Conservation (phyloP, 2,888 invertebrate genomes). For the Callinectes sapidus region DNA sequence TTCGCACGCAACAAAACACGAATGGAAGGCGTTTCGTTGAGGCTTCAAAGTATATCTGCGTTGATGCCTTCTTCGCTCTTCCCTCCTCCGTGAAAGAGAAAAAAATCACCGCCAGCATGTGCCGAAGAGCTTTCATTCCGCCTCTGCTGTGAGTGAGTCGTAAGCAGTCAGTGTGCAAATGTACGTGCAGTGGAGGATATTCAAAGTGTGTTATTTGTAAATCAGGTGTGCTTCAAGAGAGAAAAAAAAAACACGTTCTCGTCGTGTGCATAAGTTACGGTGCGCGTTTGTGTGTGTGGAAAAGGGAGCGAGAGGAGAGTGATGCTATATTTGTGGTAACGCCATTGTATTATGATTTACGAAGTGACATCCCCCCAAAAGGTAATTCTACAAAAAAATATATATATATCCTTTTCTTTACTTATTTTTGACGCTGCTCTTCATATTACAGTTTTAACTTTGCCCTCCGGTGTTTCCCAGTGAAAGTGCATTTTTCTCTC, state of each 20-base stretch:
- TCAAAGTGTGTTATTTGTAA: not conserved
- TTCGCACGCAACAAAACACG: not conserved
- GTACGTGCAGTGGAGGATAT: not conserved
- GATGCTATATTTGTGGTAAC: not conserved
- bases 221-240: not conserved
- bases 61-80: not conserved
- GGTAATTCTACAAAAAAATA: not conserved
- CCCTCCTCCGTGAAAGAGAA: slow-evolving; percentile 4
- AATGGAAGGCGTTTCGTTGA: not conserved
- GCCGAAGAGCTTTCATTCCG: not conserved
- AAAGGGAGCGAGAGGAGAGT: not conserved
- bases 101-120: not conserved
- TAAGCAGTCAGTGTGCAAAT: not conserved
- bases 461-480: not conserved
- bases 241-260: not conserved
- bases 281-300: not conserved
- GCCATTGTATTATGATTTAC: not conserved
- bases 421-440: not conserved
- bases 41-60: not conserved
- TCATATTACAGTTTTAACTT: not conserved
- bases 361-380: not conserved
- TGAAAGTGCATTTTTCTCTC: not conserved
- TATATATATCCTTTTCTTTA: not conserved
- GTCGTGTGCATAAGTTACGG: not conserved
- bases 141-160: not conserved